Percentiles rank a stretch among this genome's conserved stretches.
phyloP scores from a whole-genome alignment of 2,888 invertebrate genomes.

The Artemia sp. region DNA sequence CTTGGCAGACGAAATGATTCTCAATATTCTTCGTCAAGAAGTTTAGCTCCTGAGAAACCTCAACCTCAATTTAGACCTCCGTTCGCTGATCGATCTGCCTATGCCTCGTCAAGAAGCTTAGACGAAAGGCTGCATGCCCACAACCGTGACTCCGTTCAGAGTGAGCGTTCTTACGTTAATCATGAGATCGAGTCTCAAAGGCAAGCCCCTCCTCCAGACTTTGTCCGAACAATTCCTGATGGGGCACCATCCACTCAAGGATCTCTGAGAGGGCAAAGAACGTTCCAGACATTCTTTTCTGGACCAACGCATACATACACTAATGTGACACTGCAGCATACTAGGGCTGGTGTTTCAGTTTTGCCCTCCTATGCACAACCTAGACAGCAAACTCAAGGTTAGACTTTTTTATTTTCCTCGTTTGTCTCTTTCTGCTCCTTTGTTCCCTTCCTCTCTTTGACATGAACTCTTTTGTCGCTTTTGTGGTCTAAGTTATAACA shows the following conservation, averaged over 20 bases:
- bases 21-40: slow-evolving; percentile 13
- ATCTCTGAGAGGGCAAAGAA: background rate
- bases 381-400: background rate
- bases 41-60: background rate
- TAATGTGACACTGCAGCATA: slow-evolving; percentile 6
- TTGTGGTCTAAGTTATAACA: too few relatives aligned
- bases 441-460: too few relatives aligned
- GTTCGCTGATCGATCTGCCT: background rate
- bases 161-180: background rate
- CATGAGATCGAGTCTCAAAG: slow-evolving; percentile 3
- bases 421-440: too few relatives aligned
- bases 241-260: slow-evolving; percentile 4
- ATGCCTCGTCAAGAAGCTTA: background rate
- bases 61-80: background rate
- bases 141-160: background rate
- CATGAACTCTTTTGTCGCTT: too few relatives aligned
- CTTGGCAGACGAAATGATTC: slow-evolving; percentile 2
- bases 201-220: slow-evolving; percentile 1
- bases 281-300: slow-evolving; percentile 12
- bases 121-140: slow-evolving; percentile 4
- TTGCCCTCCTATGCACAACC: background rate
- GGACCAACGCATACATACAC: background rate
- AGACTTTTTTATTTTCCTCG: too few relatives aligned
- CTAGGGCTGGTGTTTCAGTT: background rate
- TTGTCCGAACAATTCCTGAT: slow-evolving; percentile 6